A percentile compares a stretch with the other conserved stretches of the same genome.
These are phyloP conservation scores for Chiloscyllium plagiosum DNA, from an alignment of 2,113 vertebrate species.

Conservation along the genomic window DNA sequence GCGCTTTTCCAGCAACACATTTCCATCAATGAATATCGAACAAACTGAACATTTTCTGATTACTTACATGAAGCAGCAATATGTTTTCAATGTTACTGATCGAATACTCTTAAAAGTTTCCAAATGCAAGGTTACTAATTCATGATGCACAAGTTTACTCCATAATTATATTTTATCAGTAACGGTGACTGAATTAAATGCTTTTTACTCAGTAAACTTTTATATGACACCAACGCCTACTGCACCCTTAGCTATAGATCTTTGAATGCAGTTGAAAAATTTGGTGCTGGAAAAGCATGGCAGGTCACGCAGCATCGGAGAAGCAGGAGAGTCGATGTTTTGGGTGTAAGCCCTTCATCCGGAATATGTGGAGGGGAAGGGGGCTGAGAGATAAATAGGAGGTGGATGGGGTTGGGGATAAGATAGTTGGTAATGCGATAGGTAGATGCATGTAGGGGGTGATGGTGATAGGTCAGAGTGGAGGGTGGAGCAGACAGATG, in stretches of 20 bases:
- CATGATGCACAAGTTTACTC: not conserved
- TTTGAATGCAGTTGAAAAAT: not conserved
- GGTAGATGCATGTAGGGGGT: too few relatives aligned
- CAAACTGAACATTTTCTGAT: constrained; percentile 2
- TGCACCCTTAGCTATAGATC: not conserved
- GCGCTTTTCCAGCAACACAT: too few relatives aligned
- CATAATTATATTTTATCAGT: not conserved
- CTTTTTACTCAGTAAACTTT: not conserved
- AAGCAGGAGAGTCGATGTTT: too few relatives aligned
- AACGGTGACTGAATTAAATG: not conserved
- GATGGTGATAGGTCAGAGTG: too few relatives aligned
- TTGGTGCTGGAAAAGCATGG: too few relatives aligned
- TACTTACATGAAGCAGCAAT: not conserved
- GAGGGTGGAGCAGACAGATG: too few relatives aligned
- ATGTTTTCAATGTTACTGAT: not conserved
- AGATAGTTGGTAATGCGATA: too few relatives aligned
- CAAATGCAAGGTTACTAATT: not conserved
- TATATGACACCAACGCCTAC: not conserved
- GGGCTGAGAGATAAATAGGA: too few relatives aligned
- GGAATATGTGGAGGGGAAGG: too few relatives aligned
- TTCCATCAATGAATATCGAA: not conserved
- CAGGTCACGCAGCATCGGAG: too few relatives aligned
- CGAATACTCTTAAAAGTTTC: not conserved
- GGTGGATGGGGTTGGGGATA: too few relatives aligned
- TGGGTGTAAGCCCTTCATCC: too few relatives aligned